A percentile compares a stretch with the other conserved stretches of the same genome.
phyloP scores from a whole-genome alignment of 2,797 vertebrate genomes.

The Amblyraja radiata region DNA sequence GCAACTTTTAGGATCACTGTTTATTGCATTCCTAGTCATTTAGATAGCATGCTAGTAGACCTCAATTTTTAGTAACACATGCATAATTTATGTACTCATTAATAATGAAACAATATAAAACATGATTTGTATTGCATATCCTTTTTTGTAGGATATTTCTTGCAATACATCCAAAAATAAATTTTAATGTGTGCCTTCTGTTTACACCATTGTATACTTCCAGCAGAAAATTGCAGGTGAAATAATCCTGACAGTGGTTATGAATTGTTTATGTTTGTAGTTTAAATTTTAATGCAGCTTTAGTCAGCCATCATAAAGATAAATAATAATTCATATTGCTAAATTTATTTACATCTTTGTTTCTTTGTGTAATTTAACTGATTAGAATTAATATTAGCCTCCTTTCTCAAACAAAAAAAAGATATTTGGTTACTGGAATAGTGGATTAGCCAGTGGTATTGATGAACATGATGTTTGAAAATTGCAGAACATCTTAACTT shows the following conservation, averaged over 20 bases:
- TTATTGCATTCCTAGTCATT: not conserved
- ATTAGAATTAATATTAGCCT: not conserved
- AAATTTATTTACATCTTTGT: not conserved
- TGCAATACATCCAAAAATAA: not conserved
- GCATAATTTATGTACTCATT: conserved; percentile 16
- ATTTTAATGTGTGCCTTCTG: not conserved
- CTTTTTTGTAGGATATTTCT: not conserved
- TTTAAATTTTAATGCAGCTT: not conserved
- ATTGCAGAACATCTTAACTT: not conserved
- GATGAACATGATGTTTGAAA: not conserved
- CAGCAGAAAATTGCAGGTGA: not conserved
- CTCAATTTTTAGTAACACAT: conserved; percentile 1
- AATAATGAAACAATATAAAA: conserved; percentile 18
- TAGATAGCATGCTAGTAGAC: not conserved
- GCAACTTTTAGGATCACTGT: not conserved
- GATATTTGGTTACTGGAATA: not conserved
- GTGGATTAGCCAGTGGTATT: not conserved
- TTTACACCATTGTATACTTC: not conserved
- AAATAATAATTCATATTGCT: not conserved
- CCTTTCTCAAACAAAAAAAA: not conserved
- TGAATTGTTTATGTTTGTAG: not conserved
- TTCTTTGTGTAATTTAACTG: not conserved
- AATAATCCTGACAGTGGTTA: not conserved
- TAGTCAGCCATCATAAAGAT: not conserved
- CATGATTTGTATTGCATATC: not conserved